A percentile compares a stretch with the other conserved stretches of the same genome.
Conservation (phyloP, 2,888 invertebrate species). For the Platerodrilus igneus region DNA sequence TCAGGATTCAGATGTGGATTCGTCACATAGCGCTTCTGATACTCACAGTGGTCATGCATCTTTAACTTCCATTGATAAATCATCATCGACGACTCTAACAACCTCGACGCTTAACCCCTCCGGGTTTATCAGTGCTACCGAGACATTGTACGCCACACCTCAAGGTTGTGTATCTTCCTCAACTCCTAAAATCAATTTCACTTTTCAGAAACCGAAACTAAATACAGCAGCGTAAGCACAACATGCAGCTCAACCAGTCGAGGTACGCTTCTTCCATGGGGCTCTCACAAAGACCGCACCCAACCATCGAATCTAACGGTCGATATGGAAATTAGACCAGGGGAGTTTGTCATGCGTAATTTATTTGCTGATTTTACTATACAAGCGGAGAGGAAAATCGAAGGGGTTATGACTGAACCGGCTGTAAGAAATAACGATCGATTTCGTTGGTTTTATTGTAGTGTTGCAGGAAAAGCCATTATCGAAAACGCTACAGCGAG, state of each 20-base stretch:
- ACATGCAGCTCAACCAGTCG: slow-evolving; percentile 28
- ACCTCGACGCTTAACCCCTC: no score
- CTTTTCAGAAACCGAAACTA: slow-evolving; percentile 30
- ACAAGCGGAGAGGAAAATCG: slow-evolving; percentile 94
- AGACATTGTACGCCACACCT: no score
- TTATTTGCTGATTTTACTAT: slow-evolving; percentile 93
- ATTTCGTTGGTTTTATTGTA: slow-evolving; percentile 4
- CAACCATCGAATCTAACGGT: slow-evolving; percentile 27
- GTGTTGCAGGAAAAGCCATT: slow-evolving; percentile 78
- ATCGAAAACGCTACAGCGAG: slow-evolving; percentile 90
- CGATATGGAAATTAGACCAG: slow-evolving; percentile 73
- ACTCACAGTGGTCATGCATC: slow-evolving; percentile 46
- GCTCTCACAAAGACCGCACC: slow-evolving; percentile 67
- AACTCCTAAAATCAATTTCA: no score
- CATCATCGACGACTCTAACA: background rate
- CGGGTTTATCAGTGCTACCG: no score
- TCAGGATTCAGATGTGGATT: slow-evolving; percentile 44
- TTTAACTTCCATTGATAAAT: slow-evolving; percentile 43
- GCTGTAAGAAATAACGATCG: slow-evolving; percentile 53
- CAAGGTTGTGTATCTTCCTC: no score
- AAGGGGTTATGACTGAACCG: slow-evolving; percentile 88
- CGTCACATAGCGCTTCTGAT: slow-evolving; percentile 44
- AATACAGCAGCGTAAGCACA: slow-evolving; percentile 24
- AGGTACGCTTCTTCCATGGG: slow-evolving; percentile 77
- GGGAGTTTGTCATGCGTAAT: slow-evolving; percentile 94